Percentiles rank a stretch among this genome's conserved stretches.
Conservation (phyloP, 2,797 vertebrate species). For the Neopelma chrysocephalum region DNA sequence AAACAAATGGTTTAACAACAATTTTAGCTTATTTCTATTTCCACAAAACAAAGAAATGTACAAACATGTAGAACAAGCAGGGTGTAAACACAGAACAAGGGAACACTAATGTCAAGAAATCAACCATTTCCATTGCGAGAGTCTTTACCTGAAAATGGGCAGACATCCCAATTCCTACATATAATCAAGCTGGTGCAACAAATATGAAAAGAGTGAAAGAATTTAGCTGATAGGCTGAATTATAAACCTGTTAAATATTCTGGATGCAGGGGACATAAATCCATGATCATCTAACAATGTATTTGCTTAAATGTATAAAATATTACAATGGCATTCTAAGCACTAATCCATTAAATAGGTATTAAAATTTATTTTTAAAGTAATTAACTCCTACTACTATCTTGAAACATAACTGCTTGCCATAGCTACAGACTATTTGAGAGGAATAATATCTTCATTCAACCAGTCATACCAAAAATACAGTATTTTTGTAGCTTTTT, state of each 20-base stretch:
- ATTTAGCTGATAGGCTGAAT: neutral
- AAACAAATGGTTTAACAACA: conserved; percentile 55
- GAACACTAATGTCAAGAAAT: conserved; percentile 57
- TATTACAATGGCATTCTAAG: neutral
- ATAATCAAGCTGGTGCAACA: conserved; percentile 42
- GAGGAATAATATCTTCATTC: neutral
- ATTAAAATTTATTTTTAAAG: neutral
- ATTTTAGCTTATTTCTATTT: conserved; percentile 39
- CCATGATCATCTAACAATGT: neutral
- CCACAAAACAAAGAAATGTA: conserved; percentile 58
- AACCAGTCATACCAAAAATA: neutral
- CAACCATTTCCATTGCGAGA: neutral
- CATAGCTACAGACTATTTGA: neutral
- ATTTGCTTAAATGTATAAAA: neutral
- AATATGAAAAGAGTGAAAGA: conserved; percentile 18
- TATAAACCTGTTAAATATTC: neutral
- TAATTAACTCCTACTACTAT: neutral
- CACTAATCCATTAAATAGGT: neutral
- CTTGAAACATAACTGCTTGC: neutral
- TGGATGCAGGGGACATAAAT: neutral
- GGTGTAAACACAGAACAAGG: conserved; percentile 62
- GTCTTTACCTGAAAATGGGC: conserved; percentile 18
- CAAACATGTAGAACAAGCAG: conserved; percentile 58
- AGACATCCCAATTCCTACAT: conserved; percentile 28
- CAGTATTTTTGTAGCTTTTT: neutral